A percentile compares a stretch with the other conserved stretches of the same genome.
Conservation (phyloP, 2,797 vertebrate genomes). For the Scolopax rusticola region DNA sequence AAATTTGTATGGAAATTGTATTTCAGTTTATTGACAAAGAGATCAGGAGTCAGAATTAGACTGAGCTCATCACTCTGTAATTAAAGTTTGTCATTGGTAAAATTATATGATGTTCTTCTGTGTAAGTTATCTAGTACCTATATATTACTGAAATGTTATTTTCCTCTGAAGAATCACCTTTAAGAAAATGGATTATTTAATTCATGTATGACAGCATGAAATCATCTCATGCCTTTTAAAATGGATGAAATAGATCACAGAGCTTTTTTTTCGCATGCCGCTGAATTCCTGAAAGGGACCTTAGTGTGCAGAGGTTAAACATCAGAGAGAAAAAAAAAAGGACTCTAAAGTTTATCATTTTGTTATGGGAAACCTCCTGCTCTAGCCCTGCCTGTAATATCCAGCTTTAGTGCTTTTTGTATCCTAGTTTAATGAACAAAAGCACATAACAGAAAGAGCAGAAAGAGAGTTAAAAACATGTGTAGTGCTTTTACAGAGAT, state of each 20-base stretch:
- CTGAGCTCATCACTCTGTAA: neutral
- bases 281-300: neutral
- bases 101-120: neutral
- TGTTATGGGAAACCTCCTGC: neutral
- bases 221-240: neutral
- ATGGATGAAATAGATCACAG: neutral
- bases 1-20: neutral
- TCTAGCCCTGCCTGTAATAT: neutral
- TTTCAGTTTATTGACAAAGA: neutral
- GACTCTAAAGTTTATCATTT: neutral
- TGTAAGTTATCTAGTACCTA: neutral
- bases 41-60: neutral
- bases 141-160: neutral
- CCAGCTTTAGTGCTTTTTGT: neutral
- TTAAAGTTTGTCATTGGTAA: neutral
- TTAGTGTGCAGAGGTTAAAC: neutral
- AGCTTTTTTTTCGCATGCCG: neutral
- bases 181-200: neutral
- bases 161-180: neutral
- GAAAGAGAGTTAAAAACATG: neutral
- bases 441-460: neutral
- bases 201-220: neutral
- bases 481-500: neutral
- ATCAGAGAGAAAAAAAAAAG: neutral
- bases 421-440: neutral